Percentiles rank a stretch among this genome's conserved stretches.
phyloP scores from a whole-genome alignment of 2,888 invertebrate species.

The Creontiades dilutus region DNA sequence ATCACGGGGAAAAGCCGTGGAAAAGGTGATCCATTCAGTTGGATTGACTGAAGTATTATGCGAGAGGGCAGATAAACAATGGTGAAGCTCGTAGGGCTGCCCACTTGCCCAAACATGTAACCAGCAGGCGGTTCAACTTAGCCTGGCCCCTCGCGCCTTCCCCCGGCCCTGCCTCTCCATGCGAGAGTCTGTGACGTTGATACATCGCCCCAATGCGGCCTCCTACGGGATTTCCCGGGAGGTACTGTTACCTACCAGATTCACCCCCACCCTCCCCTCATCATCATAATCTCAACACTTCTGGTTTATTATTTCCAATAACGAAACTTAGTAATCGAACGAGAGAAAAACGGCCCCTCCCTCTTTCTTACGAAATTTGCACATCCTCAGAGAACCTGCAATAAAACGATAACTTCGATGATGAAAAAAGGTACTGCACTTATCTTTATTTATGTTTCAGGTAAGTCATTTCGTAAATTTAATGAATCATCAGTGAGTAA shows the following conservation, averaged over 20 bases:
- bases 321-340: no score
- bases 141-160: neutral
- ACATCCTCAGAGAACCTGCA: no score
- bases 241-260: conserved; percentile 19
- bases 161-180: neutral
- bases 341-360: no score
- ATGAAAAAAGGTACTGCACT: no score
- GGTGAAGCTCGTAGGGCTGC: conserved; percentile 35
- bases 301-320: no score
- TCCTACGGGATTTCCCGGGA: neutral
- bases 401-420: no score
- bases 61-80: conserved; percentile 63
- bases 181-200: conserved; percentile 49
- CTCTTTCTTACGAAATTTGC: no score
- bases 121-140: conserved; percentile 66
- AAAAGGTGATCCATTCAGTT: conserved; percentile 68
- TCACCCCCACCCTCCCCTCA: neutral
- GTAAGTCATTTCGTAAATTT: no score
- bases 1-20: conserved; percentile 26
- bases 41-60: conserved; percentile 69
- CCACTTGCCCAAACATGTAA: conserved; percentile 66
- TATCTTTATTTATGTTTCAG: no score
- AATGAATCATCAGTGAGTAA: no score
- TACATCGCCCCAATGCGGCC: conserved; percentile 25
- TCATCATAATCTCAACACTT: no score